These are phyloP conservation scores for Neuroterus valhalla DNA, from an alignment of 1,140 invertebrate species.

Conservation along the genomic window DNA sequence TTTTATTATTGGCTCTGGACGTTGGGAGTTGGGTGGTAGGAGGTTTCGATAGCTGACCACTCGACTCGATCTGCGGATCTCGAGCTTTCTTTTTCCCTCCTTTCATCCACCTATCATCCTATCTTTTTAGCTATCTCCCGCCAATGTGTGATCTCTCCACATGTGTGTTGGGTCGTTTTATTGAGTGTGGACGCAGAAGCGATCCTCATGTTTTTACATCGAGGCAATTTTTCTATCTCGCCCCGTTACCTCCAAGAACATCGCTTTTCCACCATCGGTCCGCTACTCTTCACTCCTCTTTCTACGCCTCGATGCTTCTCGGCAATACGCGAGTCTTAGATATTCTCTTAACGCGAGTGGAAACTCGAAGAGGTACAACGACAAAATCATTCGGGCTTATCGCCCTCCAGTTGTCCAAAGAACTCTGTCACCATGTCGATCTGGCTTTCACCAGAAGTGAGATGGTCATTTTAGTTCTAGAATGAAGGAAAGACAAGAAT, in stretches of 20 bases:
- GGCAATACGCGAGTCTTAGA: slow-evolving; percentile 47
- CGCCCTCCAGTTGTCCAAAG: slow-evolving; percentile 13
- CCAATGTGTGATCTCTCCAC: slow-evolving; percentile 31
- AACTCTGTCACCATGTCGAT: neutral
- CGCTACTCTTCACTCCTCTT: slow-evolving; percentile 36
- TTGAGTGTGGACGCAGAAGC: slow-evolving; percentile 68
- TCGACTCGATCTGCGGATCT: slow-evolving; percentile 61
- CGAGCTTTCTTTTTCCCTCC: slow-evolving; percentile 38
- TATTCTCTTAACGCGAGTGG: slow-evolving; percentile 56
- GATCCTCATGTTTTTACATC: slow-evolving; percentile 76
- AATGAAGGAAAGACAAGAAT: too few species aligned
- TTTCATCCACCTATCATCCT: slow-evolving; percentile 35
- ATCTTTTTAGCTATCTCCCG: slow-evolving; percentile 40
- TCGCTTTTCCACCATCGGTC: slow-evolving; percentile 56
- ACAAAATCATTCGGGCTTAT: slow-evolving; percentile 57
- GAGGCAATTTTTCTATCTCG: slow-evolving; percentile 75
- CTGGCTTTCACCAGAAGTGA: neutral
- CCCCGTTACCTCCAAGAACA: slow-evolving; percentile 67
- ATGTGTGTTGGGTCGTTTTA: slow-evolving; percentile 65
- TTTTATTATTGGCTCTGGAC: slow-evolving; percentile 69
- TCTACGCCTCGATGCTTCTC: slow-evolving; percentile 42
- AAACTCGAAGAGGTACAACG: slow-evolving; percentile 59
- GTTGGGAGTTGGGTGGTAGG: slow-evolving; percentile 49
- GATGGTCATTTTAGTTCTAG: too few species aligned
- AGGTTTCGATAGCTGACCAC: slow-evolving; percentile 72